Evolutionary conservation across 1,140 invertebrate species (phyloP), one percentile per base, ranked within the genome.

Genomic region (Aphelenchoides fujianensis): DNA sequence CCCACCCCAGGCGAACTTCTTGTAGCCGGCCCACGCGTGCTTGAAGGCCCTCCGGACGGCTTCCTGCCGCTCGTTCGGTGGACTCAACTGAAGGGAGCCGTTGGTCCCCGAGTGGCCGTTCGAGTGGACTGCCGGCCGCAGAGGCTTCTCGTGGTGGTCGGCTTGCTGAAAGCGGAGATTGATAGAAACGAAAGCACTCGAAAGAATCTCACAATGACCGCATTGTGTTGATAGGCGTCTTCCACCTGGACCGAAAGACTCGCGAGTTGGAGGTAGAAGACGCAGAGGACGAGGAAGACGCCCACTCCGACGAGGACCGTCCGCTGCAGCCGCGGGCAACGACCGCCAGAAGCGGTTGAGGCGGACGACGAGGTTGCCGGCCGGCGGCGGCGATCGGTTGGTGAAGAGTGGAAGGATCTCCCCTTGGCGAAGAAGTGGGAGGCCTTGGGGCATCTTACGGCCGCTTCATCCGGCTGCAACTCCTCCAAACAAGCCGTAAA

Each of bases 11-110:
- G 94, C 93, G 86, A 89, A 92, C 72, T 90, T 89, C 82, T 90
- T 91, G 83, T 97, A 97, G 0, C 91, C 92, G 70, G 87, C 88
- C 94, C 94, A 97, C 0, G 94, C 93, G 86, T 95, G 92, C 79
- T 89, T 89, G 77, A 95, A 93, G 23, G 92, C 93, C 28, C 89
- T 88, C 0, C 94, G 90, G 19, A 97, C 90, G 5, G 91, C 91
- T 77, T 87, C 85, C 85, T 95, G 93, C 16, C 90, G 87, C 27
- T 89, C 86, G 85, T 92, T 94, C 71, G 88, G 88, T 7, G 92
- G 90, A 0, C 90, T 91, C 89, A 35, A 64, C 71, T 19, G 16
- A 16, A 61, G 41, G 16, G 16, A 61, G 19, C 12, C 41, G 9
- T n/a, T n/a, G n/a, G n/a, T n/a, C n/a, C 57, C 53, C 16, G 16